Percentiles rank a stretch among this genome's conserved stretches.
Evolutionary conservation across 2,888 invertebrate genomes (phyloP).

Genomic region (Conus canariensis): DNA sequence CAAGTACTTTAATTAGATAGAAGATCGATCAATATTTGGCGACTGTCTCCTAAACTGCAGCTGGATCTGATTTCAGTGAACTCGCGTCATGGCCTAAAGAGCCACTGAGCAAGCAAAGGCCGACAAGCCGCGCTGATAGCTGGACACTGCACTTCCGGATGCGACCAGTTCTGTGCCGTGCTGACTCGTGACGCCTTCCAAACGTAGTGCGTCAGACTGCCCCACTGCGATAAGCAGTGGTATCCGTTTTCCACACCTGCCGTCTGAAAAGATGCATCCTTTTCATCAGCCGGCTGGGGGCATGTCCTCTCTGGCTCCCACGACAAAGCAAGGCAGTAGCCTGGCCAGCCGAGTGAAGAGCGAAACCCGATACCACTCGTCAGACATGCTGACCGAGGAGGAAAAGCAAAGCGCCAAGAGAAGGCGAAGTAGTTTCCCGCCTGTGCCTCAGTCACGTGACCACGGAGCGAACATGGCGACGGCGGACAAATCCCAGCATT

Average conservation of each 20-base stretch:
- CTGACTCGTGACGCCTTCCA: no score
- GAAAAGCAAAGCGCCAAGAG: not conserved
- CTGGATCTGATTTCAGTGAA: no score
- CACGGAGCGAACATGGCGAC: not conserved
- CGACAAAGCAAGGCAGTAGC: not conserved
- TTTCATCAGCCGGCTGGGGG: not conserved
- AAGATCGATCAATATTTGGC: no score
- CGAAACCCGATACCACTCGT: not conserved
- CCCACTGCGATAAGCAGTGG: not conserved
- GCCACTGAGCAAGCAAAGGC: no score
- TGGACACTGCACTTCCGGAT: no score
- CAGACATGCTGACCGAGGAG: not conserved
- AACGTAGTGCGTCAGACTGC: no score
- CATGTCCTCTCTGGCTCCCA: no score
- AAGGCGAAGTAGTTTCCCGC: constrained; percentile 29
- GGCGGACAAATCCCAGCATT: not conserved
- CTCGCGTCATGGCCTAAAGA: no score
- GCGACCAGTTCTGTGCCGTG: no score
- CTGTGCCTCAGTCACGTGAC: not conserved
- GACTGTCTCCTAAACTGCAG: no score
- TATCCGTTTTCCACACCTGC: not conserved
- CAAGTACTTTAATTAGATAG: no score
- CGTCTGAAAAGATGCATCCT: not conserved
- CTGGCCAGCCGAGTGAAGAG: not conserved
- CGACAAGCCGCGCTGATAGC: no score